Percentiles rank a stretch among this genome's conserved stretches.
phyloP scores from a whole-genome alignment of 2,797 vertebrate genomes.

The Chanos chanos region DNA sequence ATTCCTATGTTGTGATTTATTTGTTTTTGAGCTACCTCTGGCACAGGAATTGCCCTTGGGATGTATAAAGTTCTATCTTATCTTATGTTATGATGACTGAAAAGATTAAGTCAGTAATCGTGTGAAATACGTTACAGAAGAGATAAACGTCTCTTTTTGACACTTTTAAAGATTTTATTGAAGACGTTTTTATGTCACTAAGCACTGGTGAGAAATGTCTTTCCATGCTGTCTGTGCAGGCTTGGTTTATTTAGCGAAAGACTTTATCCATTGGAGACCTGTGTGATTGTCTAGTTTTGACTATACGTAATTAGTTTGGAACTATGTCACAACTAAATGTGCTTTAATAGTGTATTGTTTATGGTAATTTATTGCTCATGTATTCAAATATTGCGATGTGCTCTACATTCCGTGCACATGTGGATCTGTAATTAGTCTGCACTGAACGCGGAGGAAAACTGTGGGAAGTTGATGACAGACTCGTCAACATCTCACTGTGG shows the following conservation, averaged over 20 bases:
- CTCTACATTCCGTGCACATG: slow-evolving; percentile 66
- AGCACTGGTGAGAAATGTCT: too few species aligned
- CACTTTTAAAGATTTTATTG: too few species aligned
- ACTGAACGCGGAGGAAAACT: slow-evolving; percentile 57
- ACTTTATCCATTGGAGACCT: slow-evolving; percentile 12
- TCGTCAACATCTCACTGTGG: slow-evolving; percentile 71
- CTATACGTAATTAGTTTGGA: slow-evolving; percentile 66
- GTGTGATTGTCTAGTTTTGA: slow-evolving; percentile 58
- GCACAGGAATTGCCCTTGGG: too few species aligned
- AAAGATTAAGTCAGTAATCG: too few species aligned
- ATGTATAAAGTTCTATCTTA: too few species aligned
- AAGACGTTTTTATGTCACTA: too few species aligned
- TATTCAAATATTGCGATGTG: slow-evolving; percentile 73
- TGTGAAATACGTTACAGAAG: too few species aligned
- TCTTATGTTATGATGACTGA: too few species aligned
- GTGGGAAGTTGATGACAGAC: slow-evolving; percentile 75
- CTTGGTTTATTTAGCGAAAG: not conserved
- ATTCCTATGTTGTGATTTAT: too few species aligned
- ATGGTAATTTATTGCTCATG: slow-evolving; percentile 77
- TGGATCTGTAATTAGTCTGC: slow-evolving; percentile 70
- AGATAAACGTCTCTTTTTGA: too few species aligned
- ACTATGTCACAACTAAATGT: slow-evolving; percentile 58
- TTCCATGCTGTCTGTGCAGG: not conserved
- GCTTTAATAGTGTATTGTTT: slow-evolving; percentile 66
- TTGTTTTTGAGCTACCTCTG: too few species aligned